Evolutionary conservation across 2,797 vertebrate species (phyloP), one percentile per base, ranked within the genome.

Genomic region (Malurus leucopterus): DNA sequence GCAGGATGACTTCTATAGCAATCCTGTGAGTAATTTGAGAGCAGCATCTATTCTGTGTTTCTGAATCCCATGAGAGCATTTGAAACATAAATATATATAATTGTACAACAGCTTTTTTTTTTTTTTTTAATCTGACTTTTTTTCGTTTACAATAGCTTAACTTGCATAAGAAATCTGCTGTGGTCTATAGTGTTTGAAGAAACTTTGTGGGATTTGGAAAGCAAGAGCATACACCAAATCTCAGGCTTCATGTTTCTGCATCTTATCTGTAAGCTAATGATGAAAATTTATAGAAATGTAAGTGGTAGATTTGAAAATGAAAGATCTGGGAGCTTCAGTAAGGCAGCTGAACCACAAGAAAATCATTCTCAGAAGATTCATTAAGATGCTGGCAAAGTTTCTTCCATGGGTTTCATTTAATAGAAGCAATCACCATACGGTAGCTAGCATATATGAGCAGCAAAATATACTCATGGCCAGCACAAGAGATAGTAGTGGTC

Each of bases 1-100:
- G 44, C 54, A 76, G n/a, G 58, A 73, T 79, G 74, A 91, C 43
- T 93, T 90, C 76, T 87, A 67, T 40, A 94, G 77, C 71, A 89
- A 75, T 76, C 30, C 71, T 87, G 49, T 81, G 92, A 93, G 71
- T 84, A 89, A 88, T 70, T 46, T 76, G 36, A 92, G 18, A 89
- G 69, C 41, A 69, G 73, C 53, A 54, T 78, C 78, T 84, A 77
- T 50, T 69, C 17, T 76, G 61, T 80, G 30, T 73, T 91, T 81
- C 82, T 78, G 24, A 80, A 84, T 83, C 80, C 67, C 82, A 68
- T 30, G 38, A 85, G 43, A 92, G 32, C 24, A 76, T 81, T 91
- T 89, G 54, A 89, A 84, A 84, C 38, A 73, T 67, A 91, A 91
- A 86, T 44, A 44, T 55, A 88, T 43, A 67, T 50, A 76, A 94